Evolutionary conservation across 2,113 vertebrate species (phyloP), one percentile per base, ranked within the genome.

Genomic region (Mirounga angustirostris): DNA sequence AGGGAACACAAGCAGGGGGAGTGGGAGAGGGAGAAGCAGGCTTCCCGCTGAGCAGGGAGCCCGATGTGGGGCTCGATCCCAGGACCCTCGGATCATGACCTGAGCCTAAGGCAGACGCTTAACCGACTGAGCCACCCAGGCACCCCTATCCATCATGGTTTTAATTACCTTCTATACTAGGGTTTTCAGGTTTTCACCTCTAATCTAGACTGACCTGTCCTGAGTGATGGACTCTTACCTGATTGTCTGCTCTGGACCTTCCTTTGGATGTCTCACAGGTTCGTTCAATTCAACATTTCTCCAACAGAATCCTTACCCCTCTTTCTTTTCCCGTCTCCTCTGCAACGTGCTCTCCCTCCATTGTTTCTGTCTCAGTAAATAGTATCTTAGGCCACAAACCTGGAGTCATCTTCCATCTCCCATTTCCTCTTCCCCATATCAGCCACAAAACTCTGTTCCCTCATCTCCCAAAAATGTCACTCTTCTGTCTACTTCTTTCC

Each of bases 121-220:
- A 8, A 46, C 46, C 46, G 7, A 46, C 46, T 46, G 7, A 46
- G 46, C 46, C 46, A 46, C 46, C 46, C 46, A 46, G 46, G 46
- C 46, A 9, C 46, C 46, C 46, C 46, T 91, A 83, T 6, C 28
- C 21, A 21, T 54, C 19, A 18, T 89, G 73, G 74, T 90, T 92
- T 95, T 87, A 58, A 83, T 87, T 96, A n/a, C 67, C n/a, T 89
- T 87, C 19, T 94, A 0, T n/a, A 26, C 26, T 69, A 54, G 71
- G 7, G 15, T 88, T 94, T 96, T 69, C 80, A 76, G 26, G 61
- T 86, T 82, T 97, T 90, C 12, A 58, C 69, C 50, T 95, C 26
- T 30, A 90, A 4, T 58, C 67, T 86, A 36, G 24, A 88, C 54
- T 19, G 50, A 74, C 36, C 30, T 89, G 52, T 59, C 67, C 69